These are phyloP conservation scores for Delia radicum DNA, from an alignment of 1,140 invertebrate species.

Conservation along the genomic window DNA sequence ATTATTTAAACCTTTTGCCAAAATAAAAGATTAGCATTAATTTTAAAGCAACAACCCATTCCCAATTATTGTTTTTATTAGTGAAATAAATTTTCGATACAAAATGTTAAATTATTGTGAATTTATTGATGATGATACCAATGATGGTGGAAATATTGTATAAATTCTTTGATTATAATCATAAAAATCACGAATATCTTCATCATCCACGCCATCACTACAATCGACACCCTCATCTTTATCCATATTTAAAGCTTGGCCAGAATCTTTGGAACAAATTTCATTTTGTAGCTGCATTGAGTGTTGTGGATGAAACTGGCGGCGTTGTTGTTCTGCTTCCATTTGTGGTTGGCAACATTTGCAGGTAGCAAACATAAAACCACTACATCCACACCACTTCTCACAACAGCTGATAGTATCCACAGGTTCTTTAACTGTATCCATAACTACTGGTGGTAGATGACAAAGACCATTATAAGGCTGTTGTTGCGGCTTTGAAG, in stretches of 20 bases:
- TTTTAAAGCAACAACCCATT: no score
- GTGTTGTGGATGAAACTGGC: neutral
- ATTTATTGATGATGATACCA: conserved; percentile 3
- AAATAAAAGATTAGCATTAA: no score
- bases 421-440: neutral
- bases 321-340: neutral
- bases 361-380: neutral
- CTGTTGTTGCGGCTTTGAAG: neutral
- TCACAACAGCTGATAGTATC: neutral
- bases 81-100: no score
- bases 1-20: no score
- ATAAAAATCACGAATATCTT: neutral
- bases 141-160: conserved; percentile 16
- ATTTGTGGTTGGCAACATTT: neutral
- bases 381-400: neutral
- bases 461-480: neutral
- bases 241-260: neutral
- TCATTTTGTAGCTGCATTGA: neutral
- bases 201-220: neutral
- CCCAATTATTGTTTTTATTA: no score
- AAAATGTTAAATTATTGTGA: no score
- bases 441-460: neutral
- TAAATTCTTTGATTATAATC: conserved; percentile 11
- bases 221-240: conserved; percentile 28
- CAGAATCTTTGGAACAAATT: neutral